Base-by-base conservation (phyloP, 64 coral and sea anemone genomes). In the Montipora efflorescens region DNA sequence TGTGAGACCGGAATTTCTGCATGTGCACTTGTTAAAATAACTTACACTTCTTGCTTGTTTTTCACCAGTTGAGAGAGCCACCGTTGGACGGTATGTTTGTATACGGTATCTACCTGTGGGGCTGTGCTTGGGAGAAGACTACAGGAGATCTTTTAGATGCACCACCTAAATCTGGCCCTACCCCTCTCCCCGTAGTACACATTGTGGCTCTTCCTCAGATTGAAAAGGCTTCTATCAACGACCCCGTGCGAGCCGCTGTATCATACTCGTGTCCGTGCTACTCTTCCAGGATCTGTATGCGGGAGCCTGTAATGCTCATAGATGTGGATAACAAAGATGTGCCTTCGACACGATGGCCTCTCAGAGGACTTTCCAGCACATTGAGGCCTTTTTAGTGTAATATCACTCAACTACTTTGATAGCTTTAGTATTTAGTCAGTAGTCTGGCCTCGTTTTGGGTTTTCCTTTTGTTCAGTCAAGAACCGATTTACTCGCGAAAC, bases 81-180 rank as follows among this genome's bases (percentile, higher is more conserved):
- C 98, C 98, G 16, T 80, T 96, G 10, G 98, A 99, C 52, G 98
- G 98, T 4, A 93, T 99, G 72, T 99, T 99, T 49, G 90, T 99
- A 4, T 99, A 99, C 53, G 98, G 98, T 48, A 92, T 99, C 51
- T 96, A 96, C 67, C 92, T 99, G 46, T 99, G 98, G 98, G 98
- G 95, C 1, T 99, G 98, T 90, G 98, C 98, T 0, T 99, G 98
- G 98, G 98, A 99, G 80, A 99, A 99, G 80, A 99, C 98, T 4
- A 99, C 98, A 13, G 98, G 95, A 45, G 98, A 99, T 76, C 95
- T 99, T 22, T 67, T 99, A 55, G 98, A 99, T 68, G 98, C 98
- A 12, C 95, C 98, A 16, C 98, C 98, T 1, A 96, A 80, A 90
- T 92, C 81, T 53, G 98, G 98, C 12, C 98, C 98, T 14, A 98